A percentile compares a stretch with the other conserved stretches of the same genome.
Evolutionary conservation across 2,888 invertebrate genomes (phyloP).

Genomic region (Cephus nigrinus): DNA sequence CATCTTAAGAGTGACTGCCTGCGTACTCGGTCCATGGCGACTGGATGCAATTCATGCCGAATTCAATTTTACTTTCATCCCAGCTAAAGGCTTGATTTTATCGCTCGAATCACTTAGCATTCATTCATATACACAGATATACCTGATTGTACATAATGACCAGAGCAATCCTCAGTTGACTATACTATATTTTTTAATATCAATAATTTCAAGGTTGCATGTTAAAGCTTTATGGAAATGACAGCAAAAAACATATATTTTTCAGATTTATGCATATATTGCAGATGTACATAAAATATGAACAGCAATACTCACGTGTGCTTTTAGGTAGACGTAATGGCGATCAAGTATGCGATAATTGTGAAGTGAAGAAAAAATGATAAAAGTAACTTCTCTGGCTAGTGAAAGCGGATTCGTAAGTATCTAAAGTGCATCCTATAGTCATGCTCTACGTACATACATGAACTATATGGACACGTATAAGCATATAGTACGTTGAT

Average conservation of each 20-base stretch:
- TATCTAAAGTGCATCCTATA: not conserved
- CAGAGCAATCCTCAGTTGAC: not conserved
- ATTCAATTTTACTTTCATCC: slow-evolving; percentile 53
- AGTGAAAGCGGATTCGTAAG: not conserved
- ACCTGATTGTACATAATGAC: not conserved
- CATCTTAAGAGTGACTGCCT: slow-evolving; percentile 27
- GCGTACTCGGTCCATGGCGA: slow-evolving; percentile 29
- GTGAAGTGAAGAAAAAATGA: not conserved
- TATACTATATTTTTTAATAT: not conserved
- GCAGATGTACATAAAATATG: not conserved
- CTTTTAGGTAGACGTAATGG: not conserved
- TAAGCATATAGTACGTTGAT: not conserved
- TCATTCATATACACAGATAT: not conserved
- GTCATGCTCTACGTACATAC: not conserved
- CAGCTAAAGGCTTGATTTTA: not conserved
- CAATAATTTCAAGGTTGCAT: not conserved
- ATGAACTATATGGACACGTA: not conserved
- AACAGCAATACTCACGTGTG: not conserved
- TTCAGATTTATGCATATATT: not conserved
- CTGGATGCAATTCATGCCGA: slow-evolving; percentile 43
- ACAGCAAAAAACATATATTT: not conserved
- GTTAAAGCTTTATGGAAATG: not conserved
- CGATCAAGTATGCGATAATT: not conserved
- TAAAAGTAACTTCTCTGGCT: not conserved
- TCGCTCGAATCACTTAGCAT: not conserved